Evolutionary conservation across 2,797 vertebrate species (phyloP), one percentile per base, ranked within the genome.

Genomic region (Bucorvus abyssinicus): DNA sequence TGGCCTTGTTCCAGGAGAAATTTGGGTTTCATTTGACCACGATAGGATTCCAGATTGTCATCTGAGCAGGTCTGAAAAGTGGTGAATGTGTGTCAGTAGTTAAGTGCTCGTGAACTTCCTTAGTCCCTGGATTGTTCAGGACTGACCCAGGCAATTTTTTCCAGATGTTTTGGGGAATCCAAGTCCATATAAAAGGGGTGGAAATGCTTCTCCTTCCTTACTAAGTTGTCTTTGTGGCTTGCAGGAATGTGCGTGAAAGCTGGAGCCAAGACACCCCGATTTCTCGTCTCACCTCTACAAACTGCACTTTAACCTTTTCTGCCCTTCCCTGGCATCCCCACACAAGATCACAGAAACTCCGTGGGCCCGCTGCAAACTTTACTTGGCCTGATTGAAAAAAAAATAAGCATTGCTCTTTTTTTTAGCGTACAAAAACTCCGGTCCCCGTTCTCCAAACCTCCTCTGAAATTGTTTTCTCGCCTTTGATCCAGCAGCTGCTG

Each of bases 241-340:
- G 64, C 90, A 96, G 92, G 95, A 96, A 96, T 95, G 94, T 67
- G 75, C 91, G 92, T 96, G 93, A 96, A 97, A 94, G 88, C 90
- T 71, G 64, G 96, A 96, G 88, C 86, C 91, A 90, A 90, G 94
- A 85, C 84, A 90, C 94, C 90, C 60, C 47, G 0, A 92, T 94
- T 94, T 95, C 84, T 96, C 59, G 65, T 79, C 87, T 96, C 93
- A 95, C 94, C 91, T 95, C 91, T 95, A 86, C 96, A 94, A 94
- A 91, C 89, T 96, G 96, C 94, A 93, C 94, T 96, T 95, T 96
- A 97, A 95, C 96, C 96, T 96, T 67, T 91, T n/a, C 83, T 96
- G 94, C 93, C 95, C 96, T 96, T 95, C 86, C 84, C 71, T 80
- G 95, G 80, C 91, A 89, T 77, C 93, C 81, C 95, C 87, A 44